Conservation (phyloP, 2,113 vertebrate genomes). For the Sialia sialis region DNA sequence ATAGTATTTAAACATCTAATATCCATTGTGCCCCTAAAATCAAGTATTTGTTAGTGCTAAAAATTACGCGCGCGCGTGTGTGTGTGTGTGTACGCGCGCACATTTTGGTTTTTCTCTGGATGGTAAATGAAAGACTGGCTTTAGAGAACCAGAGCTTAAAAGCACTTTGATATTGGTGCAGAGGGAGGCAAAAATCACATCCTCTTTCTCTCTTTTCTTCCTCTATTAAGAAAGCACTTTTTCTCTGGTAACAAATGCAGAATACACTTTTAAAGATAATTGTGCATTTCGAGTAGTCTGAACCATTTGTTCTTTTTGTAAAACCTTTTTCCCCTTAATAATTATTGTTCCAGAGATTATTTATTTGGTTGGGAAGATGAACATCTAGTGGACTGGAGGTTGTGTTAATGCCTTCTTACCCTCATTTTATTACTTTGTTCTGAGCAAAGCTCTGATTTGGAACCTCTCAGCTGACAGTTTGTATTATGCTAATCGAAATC, state of each 20-base stretch:
- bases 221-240: not conserved
- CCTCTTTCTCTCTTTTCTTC: not conserved
- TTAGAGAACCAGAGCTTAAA: not conserved
- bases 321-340: not conserved
- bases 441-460: slow-evolving; percentile 11
- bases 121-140: not conserved
- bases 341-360: not conserved
- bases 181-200: not conserved
- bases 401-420: slow-evolving; percentile 26
- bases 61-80: not conserved
- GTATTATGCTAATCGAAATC: not conserved
- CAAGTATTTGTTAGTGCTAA: not conserved
- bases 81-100: not conserved
- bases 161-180: not conserved
- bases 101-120: not conserved
- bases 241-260: not conserved
- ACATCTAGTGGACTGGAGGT: not conserved
- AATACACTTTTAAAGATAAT: not conserved
- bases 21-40: not conserved
- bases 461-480: slow-evolving; percentile 10
- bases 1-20: not conserved
- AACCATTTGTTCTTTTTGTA: not conserved
- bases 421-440: not conserved
- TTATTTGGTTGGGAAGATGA: slow-evolving; percentile 30
- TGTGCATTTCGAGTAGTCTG: not conserved